A percentile compares a stretch with the other conserved stretches of the same genome.
Evolutionary conservation across 2,888 invertebrate species (phyloP).

Genomic region (Lasioglossum lativentre): DNA sequence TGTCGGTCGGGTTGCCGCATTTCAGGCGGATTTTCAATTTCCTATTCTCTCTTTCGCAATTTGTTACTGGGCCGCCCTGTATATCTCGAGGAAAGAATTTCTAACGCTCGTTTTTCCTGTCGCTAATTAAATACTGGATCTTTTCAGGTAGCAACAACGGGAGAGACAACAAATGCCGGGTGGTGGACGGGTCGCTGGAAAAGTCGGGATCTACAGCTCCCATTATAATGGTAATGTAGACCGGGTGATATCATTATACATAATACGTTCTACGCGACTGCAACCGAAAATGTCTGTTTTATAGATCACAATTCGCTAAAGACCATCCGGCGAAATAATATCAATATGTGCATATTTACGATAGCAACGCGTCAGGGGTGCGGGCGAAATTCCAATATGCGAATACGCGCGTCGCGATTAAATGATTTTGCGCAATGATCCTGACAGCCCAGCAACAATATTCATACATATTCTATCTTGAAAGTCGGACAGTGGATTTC

Average conservation of each 20-base stretch:
- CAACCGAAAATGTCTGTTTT: background rate
- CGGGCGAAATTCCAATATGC: background rate
- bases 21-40: too few species aligned
- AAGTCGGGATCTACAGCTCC: conserved; percentile 91
- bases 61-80: background rate
- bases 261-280: background rate
- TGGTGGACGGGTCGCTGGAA: conserved; percentile 91
- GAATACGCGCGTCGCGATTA: background rate
- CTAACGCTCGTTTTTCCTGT: background rate
- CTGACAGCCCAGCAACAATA: background rate
- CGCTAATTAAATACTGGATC: background rate
- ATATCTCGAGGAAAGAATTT: background rate
- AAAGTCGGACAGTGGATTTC: background rate
- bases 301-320: background rate
- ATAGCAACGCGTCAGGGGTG: background rate
- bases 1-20: too few species aligned
- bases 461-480: background rate
- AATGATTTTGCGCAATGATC: background rate
- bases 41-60: too few species aligned
- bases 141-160: conserved; percentile 73
- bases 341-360: background rate
- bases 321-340: background rate
- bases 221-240: conserved; percentile 89
- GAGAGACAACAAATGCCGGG: conserved; percentile 85
- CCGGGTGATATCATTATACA: conserved; percentile 43